phyloP scores from a whole-genome alignment of 2,888 invertebrate species.

The Amphipyra tragopoginis region DNA sequence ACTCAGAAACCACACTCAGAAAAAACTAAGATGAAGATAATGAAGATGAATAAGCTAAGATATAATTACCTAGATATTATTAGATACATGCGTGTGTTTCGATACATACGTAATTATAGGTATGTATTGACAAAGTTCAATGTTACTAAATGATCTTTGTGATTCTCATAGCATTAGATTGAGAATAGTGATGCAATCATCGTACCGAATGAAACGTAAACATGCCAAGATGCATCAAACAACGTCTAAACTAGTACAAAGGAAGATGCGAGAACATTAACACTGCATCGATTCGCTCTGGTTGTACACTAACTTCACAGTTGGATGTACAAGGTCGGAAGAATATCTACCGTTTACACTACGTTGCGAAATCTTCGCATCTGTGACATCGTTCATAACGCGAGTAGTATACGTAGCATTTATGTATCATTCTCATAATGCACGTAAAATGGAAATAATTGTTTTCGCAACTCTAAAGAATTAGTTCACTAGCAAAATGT shows the following conservation, averaged over 20 bases:
- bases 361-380: constrained; percentile 39
- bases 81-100: not conserved
- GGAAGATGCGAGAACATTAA: constrained; percentile 38
- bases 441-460: constrained; percentile 14
- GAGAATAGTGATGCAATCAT: constrained; percentile 42
- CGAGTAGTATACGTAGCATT: constrained; percentile 20
- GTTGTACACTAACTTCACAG: constrained; percentile 30
- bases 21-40: not conserved
- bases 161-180: constrained; percentile 27
- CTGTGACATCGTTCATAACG: constrained; percentile 32
- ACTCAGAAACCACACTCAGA: not conserved
- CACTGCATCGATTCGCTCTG: constrained; percentile 27
- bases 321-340: constrained; percentile 46
- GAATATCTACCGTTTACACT: constrained; percentile 31
- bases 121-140: constrained; percentile 36
- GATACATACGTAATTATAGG: constrained; percentile 3
- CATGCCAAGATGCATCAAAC: constrained; percentile 56
- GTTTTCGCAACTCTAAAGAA: constrained; percentile 25
- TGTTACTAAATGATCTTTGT: constrained; percentile 27
- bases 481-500: constrained; percentile 44
- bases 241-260: constrained; percentile 25
- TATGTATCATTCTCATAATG: constrained; percentile 28
- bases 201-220: constrained; percentile 30
- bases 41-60: constrained; percentile 3
- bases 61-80: too few species aligned